A percentile compares a stretch with the other conserved stretches of the same genome.
These are phyloP conservation scores for Sweltsa coloradensis DNA, from an alignment of 1,140 invertebrate genomes.

Conservation along the genomic window DNA sequence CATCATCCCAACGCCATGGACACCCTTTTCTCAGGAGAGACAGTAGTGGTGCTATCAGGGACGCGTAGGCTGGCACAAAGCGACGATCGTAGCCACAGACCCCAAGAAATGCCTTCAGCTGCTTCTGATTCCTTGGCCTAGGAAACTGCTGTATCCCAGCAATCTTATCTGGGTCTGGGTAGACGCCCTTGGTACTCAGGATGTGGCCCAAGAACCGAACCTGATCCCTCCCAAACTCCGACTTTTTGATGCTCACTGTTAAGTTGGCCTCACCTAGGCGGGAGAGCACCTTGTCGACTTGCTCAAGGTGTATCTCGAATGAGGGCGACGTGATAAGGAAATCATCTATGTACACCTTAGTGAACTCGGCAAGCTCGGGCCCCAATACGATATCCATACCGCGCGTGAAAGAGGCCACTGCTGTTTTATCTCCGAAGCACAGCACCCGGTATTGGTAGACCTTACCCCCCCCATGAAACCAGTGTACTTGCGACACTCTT, in stretches of 20 bases:
- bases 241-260: constrained; percentile 18
- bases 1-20: neutral
- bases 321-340: constrained; percentile 16
- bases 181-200: constrained; percentile 3
- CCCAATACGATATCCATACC: constrained; percentile 4
- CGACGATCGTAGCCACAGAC: constrained; percentile 14
- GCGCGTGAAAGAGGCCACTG: neutral
- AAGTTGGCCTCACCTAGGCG: constrained; percentile 15
- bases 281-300: constrained; percentile 14
- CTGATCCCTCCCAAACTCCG: constrained; percentile 12
- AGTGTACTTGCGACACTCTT: constrained; percentile 22
- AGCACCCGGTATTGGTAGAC: constrained; percentile 23
- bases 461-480: constrained; percentile 22
- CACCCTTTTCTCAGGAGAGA: neutral
- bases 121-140: constrained; percentile 8
- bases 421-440: constrained; percentile 23
- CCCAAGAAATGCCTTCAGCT: constrained; percentile 15
- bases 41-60: neutral
- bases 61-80: neutral
- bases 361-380: constrained; percentile 5
- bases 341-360: constrained; percentile 20
- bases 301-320: constrained; percentile 17
- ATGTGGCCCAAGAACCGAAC: constrained; percentile 13
- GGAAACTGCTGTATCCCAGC: constrained; percentile 7
- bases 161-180: constrained; percentile 6